phyloP scores from a whole-genome alignment of 2,113 vertebrate species.

The Brachyistius frenatus region DNA sequence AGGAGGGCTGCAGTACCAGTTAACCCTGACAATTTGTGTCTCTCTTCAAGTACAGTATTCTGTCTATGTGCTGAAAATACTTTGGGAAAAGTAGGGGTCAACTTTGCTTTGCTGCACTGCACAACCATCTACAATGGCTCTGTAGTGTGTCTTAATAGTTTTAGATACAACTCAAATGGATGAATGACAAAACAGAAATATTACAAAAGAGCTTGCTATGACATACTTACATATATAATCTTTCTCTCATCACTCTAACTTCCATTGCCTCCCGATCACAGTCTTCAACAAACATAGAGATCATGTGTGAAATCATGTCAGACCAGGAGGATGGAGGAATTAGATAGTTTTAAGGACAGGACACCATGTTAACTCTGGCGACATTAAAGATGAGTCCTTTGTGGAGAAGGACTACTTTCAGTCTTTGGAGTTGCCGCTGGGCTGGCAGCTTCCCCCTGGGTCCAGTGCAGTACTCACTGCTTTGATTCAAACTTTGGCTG shows the following conservation, averaged over 20 bases:
- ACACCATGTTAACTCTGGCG: neutral
- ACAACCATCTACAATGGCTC: neutral
- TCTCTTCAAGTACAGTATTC: neutral
- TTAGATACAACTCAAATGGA: neutral
- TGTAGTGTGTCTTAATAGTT: neutral
- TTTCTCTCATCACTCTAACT: neutral
- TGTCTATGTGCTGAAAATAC: neutral
- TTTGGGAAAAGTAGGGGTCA: neutral
- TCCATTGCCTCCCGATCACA: neutral
- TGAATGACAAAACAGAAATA: neutral
- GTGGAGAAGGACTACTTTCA: neutral
- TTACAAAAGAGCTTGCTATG: too few species aligned
- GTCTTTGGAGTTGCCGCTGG: constrained; percentile 19
- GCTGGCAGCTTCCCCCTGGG: constrained; percentile 21
- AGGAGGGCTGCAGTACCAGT: neutral
- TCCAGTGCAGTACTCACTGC: neutral
- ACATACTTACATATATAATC: neutral
- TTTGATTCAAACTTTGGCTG: constrained; percentile 15
- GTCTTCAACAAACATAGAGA: neutral
- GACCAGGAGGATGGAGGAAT: neutral
- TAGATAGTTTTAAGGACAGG: neutral
- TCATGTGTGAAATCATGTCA: neutral
- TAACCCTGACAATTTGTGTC: neutral
- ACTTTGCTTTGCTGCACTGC: neutral
- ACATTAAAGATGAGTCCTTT: constrained; percentile 13